Evolutionary conservation across 2,113 vertebrate species (phyloP), one percentile per base, ranked within the genome.

Genomic region (Thunnus thynnus): DNA sequence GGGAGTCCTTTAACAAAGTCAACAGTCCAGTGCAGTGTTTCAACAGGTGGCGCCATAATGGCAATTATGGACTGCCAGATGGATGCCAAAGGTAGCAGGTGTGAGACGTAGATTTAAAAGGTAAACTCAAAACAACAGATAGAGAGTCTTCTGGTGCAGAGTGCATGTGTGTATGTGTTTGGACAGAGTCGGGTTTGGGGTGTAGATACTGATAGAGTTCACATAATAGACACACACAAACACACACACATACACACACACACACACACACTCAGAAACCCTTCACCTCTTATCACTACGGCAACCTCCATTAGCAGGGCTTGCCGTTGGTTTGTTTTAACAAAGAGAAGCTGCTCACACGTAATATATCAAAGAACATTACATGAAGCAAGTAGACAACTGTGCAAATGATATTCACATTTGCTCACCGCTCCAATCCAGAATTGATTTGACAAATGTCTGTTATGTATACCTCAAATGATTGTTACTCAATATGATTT

Each of bases 211-310:
- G 13, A 74, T 2, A 60, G 62, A 61, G 32, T 63, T 36, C 46
- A 74, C n/a, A 20, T 20, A 52, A 61, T 41, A 41, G 36, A 41
- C 9, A 41, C 7, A 41, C 8, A 41, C 36, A 41, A 5, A 36
- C 32, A 36, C 32, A 36, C 32, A 71, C 0, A 32, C n/a, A 68
- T 3, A 56, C n/a, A 11, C 25, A 52, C 25, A 18, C 22, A 73
- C 55, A 58, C 11, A 63, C 18, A 44, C 12, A 25, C 55, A 60
- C 18, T 2, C 51, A 62, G 11, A 78, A 62, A 47, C 78, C 55
- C 70, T 80, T 51, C 63, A 57, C 69, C 17, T 72, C 60, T 62
- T 69, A 86, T 86, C 72, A 75, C 85, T 82, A 84, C 18, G n/a
- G 57, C 65, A 86, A 78, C 82, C 69, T 50, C 58, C 58, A 66